Evolutionary conservation across 2,797 vertebrate genomes (phyloP).

Genomic region (Myotis myotis): DNA sequence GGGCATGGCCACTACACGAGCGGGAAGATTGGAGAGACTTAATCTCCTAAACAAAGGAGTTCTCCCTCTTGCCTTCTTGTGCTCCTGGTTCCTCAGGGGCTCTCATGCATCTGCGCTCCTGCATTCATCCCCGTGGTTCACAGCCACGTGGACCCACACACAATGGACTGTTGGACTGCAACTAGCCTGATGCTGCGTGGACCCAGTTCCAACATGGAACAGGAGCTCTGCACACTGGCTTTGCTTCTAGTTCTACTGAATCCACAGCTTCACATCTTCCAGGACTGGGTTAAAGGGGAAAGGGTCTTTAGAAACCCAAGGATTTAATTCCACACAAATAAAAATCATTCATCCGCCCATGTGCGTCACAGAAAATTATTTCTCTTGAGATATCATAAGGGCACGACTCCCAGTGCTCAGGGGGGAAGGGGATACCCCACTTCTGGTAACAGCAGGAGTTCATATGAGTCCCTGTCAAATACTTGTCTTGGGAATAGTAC

Average conservation of each 20-base stretch:
- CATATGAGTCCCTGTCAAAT: neutral
- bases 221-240: neutral
- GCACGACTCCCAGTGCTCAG: neutral
- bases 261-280: neutral
- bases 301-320: neutral
- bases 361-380: neutral
- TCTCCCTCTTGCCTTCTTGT: neutral
- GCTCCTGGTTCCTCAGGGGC: neutral
- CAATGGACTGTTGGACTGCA: neutral
- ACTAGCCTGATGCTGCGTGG: neutral
- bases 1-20: no score
- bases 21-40: neutral
- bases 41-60: neutral
- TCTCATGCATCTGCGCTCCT: neutral
- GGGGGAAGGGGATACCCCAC: neutral
- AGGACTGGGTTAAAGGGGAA: neutral
- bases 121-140: neutral
- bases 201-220: neutral
- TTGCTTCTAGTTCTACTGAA: neutral
- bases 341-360: neutral
- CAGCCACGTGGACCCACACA: neutral
- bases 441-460: neutral
- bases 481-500: neutral
- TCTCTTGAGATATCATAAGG: neutral
- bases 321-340: neutral